Conservation (phyloP, 1,140 invertebrate genomes). For the Ceratoteleas bidentatus region DNA sequence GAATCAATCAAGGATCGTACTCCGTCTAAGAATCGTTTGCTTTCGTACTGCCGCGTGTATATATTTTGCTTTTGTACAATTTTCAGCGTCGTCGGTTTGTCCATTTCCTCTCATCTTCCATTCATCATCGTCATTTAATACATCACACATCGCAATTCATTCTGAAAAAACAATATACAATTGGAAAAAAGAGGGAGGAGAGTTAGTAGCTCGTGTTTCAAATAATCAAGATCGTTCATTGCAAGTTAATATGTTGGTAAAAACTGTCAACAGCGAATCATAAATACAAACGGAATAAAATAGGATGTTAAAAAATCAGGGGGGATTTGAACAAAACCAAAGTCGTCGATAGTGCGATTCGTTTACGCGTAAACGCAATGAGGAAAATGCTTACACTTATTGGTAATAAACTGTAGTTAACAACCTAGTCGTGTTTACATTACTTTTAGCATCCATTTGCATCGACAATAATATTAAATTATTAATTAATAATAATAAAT, state of each 20-base stretch:
- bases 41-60: slow-evolving; percentile 66
- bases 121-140: slow-evolving; percentile 68
- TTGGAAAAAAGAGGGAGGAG: slow-evolving; percentile 33
- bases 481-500: slow-evolving; percentile 79
- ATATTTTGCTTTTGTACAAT: slow-evolving; percentile 70
- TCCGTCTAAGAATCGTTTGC: slow-evolving; percentile 52
- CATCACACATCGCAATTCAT: slow-evolving; percentile 68
- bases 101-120: slow-evolving; percentile 58
- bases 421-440: slow-evolving; percentile 77
- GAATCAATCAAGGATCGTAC: slow-evolving; percentile 54
- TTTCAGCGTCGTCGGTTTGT: slow-evolving; percentile 62
- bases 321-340: slow-evolving; percentile 22
- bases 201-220: slow-evolving; percentile 30
- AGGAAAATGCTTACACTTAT: slow-evolving; percentile 56
- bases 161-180: slow-evolving; percentile 68
- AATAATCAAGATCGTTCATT: slow-evolving; percentile 42
- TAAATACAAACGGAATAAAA: slow-evolving; percentile 36
- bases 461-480: slow-evolving; percentile 67
- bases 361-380: slow-evolving; percentile 43
- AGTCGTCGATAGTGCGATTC: slow-evolving; percentile 36
- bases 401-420: slow-evolving; percentile 73
- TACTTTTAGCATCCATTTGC: slow-evolving; percentile 58
- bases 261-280: slow-evolving; percentile 50
- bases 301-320: slow-evolving; percentile 44
- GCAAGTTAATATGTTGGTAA: slow-evolving; percentile 52